phyloP scores from a whole-genome alignment of 2,888 invertebrate genomes.

The Plagodis pulveraria region DNA sequence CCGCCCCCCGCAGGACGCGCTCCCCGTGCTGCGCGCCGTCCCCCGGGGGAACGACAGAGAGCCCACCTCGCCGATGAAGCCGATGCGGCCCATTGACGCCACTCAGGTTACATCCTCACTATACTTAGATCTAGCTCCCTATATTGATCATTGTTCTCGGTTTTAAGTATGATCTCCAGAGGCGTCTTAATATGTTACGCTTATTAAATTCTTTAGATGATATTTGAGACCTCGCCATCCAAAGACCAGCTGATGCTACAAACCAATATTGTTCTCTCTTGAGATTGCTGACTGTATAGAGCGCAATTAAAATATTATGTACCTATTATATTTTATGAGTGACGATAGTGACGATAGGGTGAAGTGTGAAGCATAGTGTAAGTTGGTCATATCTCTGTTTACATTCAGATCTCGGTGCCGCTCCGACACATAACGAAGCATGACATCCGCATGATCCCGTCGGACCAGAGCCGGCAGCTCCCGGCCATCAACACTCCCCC shows the following conservation, averaged over 20 bases:
- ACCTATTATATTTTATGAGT: no score
- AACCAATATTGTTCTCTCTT: no score
- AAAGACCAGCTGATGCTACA: no score
- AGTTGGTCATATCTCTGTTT: no score
- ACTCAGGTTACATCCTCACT: slow-evolving; percentile 39
- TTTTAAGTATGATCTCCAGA: neutral
- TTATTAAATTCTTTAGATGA: no score
- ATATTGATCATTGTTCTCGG: neutral
- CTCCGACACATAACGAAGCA: slow-evolving; percentile 70
- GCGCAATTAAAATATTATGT: no score
- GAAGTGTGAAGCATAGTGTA: no score
- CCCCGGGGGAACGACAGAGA: slow-evolving; percentile 38
- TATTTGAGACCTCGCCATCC: no score
- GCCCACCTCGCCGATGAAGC: slow-evolving; percentile 47
- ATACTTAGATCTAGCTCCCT: no score
- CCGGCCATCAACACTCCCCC: slow-evolving; percentile 61
- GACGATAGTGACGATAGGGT: no score
- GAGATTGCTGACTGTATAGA: no score
- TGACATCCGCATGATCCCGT: slow-evolving; percentile 66
- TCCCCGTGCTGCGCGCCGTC: slow-evolving; percentile 49
- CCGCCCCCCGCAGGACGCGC: slow-evolving; percentile 28
- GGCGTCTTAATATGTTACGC: neutral
- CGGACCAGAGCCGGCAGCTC: slow-evolving; percentile 57
- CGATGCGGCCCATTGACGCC: slow-evolving; percentile 41
- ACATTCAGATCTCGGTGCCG: slow-evolving; percentile 59